These are phyloP conservation scores for Squalus acanthias DNA, from an alignment of 2,797 vertebrate species.

Conservation along the genomic window DNA sequence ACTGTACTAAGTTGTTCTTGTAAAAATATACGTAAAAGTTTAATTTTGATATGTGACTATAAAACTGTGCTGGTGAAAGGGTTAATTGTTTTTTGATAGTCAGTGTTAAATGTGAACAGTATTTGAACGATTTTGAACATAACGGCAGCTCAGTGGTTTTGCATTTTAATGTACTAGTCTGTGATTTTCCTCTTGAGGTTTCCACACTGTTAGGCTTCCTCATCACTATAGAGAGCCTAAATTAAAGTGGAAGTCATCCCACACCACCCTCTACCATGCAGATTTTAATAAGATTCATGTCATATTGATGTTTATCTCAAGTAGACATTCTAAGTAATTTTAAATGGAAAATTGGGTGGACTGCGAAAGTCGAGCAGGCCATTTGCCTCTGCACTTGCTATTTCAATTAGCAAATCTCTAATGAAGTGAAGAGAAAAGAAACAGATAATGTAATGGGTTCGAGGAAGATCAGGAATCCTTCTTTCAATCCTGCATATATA, in stretches of 20 bases:
- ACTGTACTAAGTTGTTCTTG: background rate
- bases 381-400: too few species aligned
- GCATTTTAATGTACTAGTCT: background rate
- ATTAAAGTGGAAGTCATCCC: background rate
- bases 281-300: background rate
- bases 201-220: background rate
- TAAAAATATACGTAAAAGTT: background rate
- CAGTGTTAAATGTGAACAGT: background rate
- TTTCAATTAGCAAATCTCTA: too few species aligned
- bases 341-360: too few species aligned
- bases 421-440: too few species aligned
- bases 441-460: too few species aligned
- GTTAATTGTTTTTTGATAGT: background rate
- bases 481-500: too few species aligned
- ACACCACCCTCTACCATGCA: background rate
- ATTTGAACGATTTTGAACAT: background rate
- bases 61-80: background rate
- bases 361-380: too few species aligned
- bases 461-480: too few species aligned
- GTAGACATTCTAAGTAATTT: too few species aligned
- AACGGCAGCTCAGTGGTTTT: background rate
- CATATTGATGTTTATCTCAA: too few species aligned
- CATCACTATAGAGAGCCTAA: background rate
- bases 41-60: background rate
- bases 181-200: background rate